A percentile compares a stretch with the other conserved stretches of the same genome.
phyloP scores from a whole-genome alignment of 2,888 invertebrate genomes.

The Tinea trinotella region DNA sequence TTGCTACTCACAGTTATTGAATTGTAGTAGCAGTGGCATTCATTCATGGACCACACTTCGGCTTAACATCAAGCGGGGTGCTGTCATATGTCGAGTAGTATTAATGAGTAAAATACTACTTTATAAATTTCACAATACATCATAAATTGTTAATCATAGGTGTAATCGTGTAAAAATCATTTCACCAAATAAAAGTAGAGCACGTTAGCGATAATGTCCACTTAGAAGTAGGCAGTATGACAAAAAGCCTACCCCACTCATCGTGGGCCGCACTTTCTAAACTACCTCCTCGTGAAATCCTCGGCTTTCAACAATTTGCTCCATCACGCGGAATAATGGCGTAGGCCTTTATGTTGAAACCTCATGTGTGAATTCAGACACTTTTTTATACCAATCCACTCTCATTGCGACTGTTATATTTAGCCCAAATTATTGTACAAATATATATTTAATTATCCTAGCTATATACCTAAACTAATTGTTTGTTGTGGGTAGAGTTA shows the following conservation, averaged over 20 bases:
- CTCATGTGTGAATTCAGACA: conserved; percentile 15
- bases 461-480: no score
- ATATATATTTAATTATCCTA: no score
- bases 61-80: no score
- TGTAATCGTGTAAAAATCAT: neutral
- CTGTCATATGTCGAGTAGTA: no score
- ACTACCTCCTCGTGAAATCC: conserved; percentile 18
- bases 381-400: neutral
- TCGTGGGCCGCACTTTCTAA: conserved; percentile 8
- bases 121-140: no score
- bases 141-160: neutral
- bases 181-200: neutral
- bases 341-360: conserved; percentile 12
- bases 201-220: conserved; percentile 16
- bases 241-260: conserved; percentile 14
- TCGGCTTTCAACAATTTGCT: conserved; percentile 37
- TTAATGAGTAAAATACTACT: no score
- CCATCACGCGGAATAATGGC: conserved; percentile 44
- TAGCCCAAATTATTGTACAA: no score
- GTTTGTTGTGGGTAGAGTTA: no score
- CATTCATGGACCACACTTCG: no score
- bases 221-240: conserved; percentile 1
- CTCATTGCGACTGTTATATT: no score
- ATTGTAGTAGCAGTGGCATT: no score
- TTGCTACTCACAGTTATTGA: no score